Conservation (phyloP, 2,113 vertebrate genomes). For the cattle (Bos taurus) region ARS-UCD2.0 NC_037328.1:113614501-113615000, state of each 20-base stretch:
- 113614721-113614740: neutral
- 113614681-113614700: neutral
- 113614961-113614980: neutral
- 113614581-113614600: neutral
- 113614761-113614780: neutral
- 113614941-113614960: neutral
- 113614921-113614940: neutral
- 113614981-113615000: neutral
- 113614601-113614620: neutral
- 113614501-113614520: neutral
- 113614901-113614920: neutral
- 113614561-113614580: neutral
- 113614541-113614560: neutral
- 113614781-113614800: neutral
- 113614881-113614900: neutral
- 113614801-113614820: neutral
- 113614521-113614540: neutral
- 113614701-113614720: neutral
- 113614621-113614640: neutral
- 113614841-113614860: neutral
- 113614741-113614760: neutral
- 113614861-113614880: neutral
- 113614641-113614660: neutral
- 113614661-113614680: neutral
- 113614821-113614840: neutral